phyloP scores from a whole-genome alignment of 1,140 invertebrate species.

The Drosophila parvula region DNA sequence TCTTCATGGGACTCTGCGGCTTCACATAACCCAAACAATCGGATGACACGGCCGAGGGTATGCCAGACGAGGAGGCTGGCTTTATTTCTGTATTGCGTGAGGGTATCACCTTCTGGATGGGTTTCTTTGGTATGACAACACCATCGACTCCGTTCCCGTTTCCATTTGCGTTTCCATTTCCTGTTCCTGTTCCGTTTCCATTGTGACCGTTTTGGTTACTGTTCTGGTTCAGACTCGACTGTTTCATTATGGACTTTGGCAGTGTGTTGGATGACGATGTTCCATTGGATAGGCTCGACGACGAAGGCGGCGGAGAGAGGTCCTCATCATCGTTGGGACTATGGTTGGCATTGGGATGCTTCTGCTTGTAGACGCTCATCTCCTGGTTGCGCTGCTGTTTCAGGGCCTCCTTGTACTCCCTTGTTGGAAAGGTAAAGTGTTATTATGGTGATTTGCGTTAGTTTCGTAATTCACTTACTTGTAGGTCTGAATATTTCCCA shows the following conservation, averaged over 20 bases:
- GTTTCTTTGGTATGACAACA: constrained; percentile 85
- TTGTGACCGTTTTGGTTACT: constrained; percentile 55
- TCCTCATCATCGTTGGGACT: constrained; percentile 71
- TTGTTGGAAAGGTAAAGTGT: constrained; percentile 80
- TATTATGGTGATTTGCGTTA: not conserved
- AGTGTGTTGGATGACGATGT: constrained; percentile 41
- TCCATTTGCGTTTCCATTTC: constrained; percentile 35
- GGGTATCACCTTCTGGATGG: constrained; percentile 86
- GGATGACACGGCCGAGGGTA: constrained; percentile 37
- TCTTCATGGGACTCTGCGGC: constrained; percentile 89
- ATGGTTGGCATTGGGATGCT: constrained; percentile 72
- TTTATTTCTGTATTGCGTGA: constrained; percentile 84
- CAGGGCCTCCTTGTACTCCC: constrained; percentile 95
- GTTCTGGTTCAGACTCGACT: constrained; percentile 54
- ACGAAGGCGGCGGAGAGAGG: constrained; percentile 20
- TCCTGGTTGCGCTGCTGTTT: constrained; percentile 92
- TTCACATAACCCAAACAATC: constrained; percentile 88
- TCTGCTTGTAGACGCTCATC: constrained; percentile 87
- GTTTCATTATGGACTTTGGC: constrained; percentile 83
- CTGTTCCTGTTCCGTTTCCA: constrained; percentile 12
- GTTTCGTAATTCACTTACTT: constrained; percentile 86
- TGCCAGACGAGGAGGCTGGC: constrained; percentile 43
- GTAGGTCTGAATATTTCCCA: constrained; percentile 93
- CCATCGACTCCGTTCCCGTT: constrained; percentile 66
- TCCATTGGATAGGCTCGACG: constrained; percentile 47